Evolutionary conservation across 2,888 invertebrate genomes (phyloP).

Genomic region (Pristionchus arcanus): DNA sequence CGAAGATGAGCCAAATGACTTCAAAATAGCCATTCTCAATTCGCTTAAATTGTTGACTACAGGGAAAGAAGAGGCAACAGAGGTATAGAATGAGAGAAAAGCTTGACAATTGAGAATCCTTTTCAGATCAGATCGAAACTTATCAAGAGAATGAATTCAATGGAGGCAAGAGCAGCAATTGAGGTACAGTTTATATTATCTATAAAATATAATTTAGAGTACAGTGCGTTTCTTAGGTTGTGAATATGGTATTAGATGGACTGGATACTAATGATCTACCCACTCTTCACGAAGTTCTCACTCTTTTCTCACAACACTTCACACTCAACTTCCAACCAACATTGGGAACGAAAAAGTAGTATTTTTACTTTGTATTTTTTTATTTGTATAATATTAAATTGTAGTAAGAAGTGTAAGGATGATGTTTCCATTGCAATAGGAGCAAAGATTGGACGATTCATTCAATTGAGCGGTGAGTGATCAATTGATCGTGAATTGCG

Average conservation of each 20-base stretch:
- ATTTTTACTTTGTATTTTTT: not conserved
- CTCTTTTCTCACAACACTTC: conserved; percentile 41
- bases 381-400: not conserved
- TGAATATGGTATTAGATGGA: conserved; percentile 46
- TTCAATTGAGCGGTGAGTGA: conserved; percentile 47
- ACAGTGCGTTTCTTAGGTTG: not conserved
- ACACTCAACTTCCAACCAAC: conserved; percentile 16
- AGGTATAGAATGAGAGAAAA: conserved; percentile 21
- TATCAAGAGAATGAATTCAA: conserved; percentile 38
- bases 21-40: conserved; percentile 20
- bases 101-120: not conserved
- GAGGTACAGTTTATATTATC: not conserved
- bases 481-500: not conserved
- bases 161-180: conserved; percentile 43
- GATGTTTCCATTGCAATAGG: conserved; percentile 49
- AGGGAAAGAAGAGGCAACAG: conserved; percentile 8
- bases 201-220: no score
- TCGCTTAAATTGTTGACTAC: conserved; percentile 48
- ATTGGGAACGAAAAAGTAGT: conserved; percentile 48
- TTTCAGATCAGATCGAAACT: conserved; percentile 36
- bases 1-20: conserved; percentile 11
- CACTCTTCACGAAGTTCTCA: conserved; percentile 28
- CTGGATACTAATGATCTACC: conserved; percentile 25
- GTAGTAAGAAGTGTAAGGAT: conserved; percentile 46
- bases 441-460: conserved; percentile 46